Evolutionary conservation across 2,113 vertebrate species (phyloP).

Genomic region (Pseudopodoces humilis): DNA sequence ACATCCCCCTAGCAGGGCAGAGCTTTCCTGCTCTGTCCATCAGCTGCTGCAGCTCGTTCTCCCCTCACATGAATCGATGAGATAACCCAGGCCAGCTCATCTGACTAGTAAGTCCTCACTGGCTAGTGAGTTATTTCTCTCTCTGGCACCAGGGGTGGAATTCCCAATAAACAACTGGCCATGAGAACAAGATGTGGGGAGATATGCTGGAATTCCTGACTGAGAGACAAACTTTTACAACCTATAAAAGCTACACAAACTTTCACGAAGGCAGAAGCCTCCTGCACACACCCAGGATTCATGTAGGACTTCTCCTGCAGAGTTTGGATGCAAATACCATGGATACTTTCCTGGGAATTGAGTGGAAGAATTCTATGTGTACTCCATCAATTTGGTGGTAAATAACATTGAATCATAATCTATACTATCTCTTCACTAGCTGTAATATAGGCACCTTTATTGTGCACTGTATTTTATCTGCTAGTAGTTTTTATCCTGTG

Average conservation of each 20-base stretch:
- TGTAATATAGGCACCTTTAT: neutral
- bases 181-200: neutral
- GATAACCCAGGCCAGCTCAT: neutral
- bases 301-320: accelerated
- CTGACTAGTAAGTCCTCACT: neutral
- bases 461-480: neutral
- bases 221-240: neutral
- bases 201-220: neutral
- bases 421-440: neutral
- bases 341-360: neutral
- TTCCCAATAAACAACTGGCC: neutral
- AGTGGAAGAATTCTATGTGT: neutral
- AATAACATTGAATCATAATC: neutral
- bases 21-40: neutral
- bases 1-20: neutral
- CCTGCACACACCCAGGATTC: neutral
- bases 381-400: neutral
- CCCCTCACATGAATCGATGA: no score
- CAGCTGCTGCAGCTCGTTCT: neutral
- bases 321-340: accelerated
- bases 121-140: neutral
- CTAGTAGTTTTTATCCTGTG: neutral
- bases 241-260: neutral
- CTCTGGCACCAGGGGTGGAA: neutral
- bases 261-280: neutral